Percentiles rank a stretch among this genome's conserved stretches.
Evolutionary conservation across 1,140 invertebrate species (phyloP).

Genomic region (Drosophila lacteicornis): DNA sequence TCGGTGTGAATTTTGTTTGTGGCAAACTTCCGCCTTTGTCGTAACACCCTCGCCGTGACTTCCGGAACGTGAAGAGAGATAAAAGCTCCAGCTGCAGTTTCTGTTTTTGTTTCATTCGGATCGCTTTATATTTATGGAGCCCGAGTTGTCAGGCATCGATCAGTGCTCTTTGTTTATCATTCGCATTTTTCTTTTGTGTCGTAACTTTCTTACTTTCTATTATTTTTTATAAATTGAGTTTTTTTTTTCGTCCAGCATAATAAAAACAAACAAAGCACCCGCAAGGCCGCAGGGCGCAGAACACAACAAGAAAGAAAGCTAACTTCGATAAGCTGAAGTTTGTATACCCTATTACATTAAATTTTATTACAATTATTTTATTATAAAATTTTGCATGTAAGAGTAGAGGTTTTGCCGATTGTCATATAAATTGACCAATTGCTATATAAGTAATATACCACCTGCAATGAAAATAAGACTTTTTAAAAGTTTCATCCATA

Average conservation of each 20-base stretch:
- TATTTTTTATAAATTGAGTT: conserved; percentile 33
- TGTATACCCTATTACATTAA: neutral
- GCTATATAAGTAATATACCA: too few relatives aligned
- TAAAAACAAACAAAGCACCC: conserved; percentile 28
- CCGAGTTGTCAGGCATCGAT: conserved; percentile 26
- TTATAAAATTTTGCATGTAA: too few relatives aligned
- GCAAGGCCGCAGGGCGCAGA: conserved; percentile 28
- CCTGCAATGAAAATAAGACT: too few relatives aligned
- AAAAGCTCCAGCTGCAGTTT: conserved; percentile 36
- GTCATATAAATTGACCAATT: too few relatives aligned
- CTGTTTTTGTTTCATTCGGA: conserved; percentile 21
- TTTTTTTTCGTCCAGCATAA: conserved; percentile 24
- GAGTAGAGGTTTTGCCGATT: too few relatives aligned
- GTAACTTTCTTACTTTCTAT: conserved; percentile 13
- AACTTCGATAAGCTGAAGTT: neutral
- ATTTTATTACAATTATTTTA: too few relatives aligned
- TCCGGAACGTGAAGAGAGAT: conserved; percentile 43
- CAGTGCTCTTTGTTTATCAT: conserved; percentile 35
- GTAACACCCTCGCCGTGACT: conserved; percentile 30
- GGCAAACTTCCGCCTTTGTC: conserved; percentile 40
- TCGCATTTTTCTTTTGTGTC: conserved; percentile 21
- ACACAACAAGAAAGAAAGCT: conserved; percentile 5
- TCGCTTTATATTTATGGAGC: conserved; percentile 30
- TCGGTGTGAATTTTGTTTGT: conserved; percentile 1
- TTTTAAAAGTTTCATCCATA: too few relatives aligned